Percentiles rank a stretch among this genome's conserved stretches.
Conservation (phyloP, 2,797 vertebrate species). For the Hydrocynus forskahlii region DNA sequence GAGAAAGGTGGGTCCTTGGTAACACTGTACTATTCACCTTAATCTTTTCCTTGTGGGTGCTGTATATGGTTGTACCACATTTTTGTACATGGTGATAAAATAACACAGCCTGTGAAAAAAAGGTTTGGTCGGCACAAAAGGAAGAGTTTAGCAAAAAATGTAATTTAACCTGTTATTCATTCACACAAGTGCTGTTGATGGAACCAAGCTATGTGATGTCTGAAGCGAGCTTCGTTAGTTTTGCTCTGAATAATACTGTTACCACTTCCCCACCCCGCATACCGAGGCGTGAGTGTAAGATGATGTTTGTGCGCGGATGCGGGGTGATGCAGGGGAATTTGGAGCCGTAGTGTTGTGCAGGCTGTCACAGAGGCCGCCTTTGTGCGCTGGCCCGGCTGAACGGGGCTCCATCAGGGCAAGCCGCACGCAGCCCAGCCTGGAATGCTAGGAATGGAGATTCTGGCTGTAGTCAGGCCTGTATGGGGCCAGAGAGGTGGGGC, state of each 20-base stretch:
- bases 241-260: not conserved
- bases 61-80: not conserved
- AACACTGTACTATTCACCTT: no score
- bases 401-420: constrained; percentile 63
- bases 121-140: no score
- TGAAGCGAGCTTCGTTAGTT: not conserved
- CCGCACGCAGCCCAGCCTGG: constrained; percentile 73
- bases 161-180: not conserved
- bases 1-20: no score
- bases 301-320: constrained; percentile 7
- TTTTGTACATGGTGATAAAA: no score
- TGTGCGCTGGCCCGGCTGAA: constrained; percentile 55
- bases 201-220: not conserved
- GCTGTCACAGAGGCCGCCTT: constrained; percentile 64
- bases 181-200: not conserved
- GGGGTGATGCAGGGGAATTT: constrained; percentile 49
- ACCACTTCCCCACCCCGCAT: not conserved
- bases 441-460: constrained; percentile 79
- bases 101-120: no score
- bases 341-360: constrained; percentile 36
- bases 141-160: not conserved
- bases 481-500: not conserved
- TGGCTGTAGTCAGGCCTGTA: constrained; percentile 41
- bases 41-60: not conserved
- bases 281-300: not conserved